Conservation (phyloP, 2,888 invertebrate species). For the Lasioglossum vierecki region DNA sequence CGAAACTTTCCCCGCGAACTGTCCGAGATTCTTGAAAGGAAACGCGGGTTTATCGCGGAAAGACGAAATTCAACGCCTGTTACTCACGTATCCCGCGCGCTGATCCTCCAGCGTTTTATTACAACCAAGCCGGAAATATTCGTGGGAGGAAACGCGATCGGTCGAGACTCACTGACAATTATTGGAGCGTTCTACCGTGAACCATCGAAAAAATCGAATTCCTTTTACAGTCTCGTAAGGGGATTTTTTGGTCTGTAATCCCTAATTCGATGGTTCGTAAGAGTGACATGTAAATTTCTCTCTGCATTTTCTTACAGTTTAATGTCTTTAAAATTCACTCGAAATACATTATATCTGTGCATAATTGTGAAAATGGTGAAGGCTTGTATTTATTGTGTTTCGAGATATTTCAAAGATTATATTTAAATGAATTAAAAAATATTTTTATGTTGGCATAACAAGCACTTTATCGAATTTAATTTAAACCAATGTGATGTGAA, state of each 20-base stretch:
- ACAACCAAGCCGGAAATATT: constrained; percentile 52
- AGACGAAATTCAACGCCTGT: constrained; percentile 42
- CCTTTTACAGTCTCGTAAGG: background rate
- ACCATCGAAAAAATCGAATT: background rate
- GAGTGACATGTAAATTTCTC: no score
- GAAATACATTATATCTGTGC: no score
- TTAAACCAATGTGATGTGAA: no score
- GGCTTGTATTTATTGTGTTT: no score
- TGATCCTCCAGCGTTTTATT: constrained; percentile 57
- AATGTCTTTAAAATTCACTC: no score
- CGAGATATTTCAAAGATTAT: no score
- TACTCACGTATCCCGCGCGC: constrained; percentile 22
- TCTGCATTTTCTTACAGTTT: no score
- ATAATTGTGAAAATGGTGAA: no score
- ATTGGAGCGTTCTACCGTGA: background rate
- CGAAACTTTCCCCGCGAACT: background rate
- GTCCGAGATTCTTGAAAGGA: constrained; percentile 19
- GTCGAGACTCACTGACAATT: constrained; percentile 50
- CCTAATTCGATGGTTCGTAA: no score
- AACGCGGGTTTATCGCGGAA: constrained; percentile 11
- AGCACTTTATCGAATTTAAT: no score
- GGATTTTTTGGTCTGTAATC: background rate
- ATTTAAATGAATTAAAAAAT: no score
- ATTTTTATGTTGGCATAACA: no score
- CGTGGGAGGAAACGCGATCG: constrained; percentile 61